Conservation (phyloP, 2,797 vertebrate genomes). For the Pseudochaenichthys georgianus region DNA sequence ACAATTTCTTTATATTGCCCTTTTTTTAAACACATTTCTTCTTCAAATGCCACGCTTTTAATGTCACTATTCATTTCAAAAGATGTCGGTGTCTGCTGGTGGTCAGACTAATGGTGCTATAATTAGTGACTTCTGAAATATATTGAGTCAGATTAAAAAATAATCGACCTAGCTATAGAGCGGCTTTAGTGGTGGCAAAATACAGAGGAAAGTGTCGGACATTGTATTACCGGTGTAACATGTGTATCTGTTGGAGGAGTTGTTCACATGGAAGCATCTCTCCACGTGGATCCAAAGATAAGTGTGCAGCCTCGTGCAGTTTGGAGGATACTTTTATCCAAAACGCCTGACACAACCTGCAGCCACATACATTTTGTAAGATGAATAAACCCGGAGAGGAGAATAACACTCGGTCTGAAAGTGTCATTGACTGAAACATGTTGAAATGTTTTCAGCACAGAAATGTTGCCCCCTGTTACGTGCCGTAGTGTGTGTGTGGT, state of each 20-base stretch:
- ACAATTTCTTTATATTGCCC: no score
- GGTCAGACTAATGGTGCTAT: not conserved
- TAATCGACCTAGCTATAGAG: not conserved
- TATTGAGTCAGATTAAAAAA: not conserved
- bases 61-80: not conserved
- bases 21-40: not conserved
- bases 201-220: not conserved
- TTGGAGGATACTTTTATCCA: conserved; percentile 55
- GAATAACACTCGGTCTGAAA: conserved; percentile 8
- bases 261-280: conserved; percentile 54
- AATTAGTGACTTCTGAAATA: not conserved
- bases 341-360: conserved; percentile 41
- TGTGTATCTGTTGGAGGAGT: conserved; percentile 44
- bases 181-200: not conserved
- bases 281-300: conserved; percentile 67
- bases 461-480: no score
- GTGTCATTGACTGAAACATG: conserved; percentile 12
- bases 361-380: conserved; percentile 30
- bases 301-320: conserved; percentile 45
- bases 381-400: conserved; percentile 32
- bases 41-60: not conserved
- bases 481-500: no score
- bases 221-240: conserved; percentile 17
- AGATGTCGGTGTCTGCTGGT: no score
- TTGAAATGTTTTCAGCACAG: conserved; percentile 1